Evolutionary conservation across 2,888 invertebrate species (phyloP).

Genomic region (Bembecia ichneumoniformis): DNA sequence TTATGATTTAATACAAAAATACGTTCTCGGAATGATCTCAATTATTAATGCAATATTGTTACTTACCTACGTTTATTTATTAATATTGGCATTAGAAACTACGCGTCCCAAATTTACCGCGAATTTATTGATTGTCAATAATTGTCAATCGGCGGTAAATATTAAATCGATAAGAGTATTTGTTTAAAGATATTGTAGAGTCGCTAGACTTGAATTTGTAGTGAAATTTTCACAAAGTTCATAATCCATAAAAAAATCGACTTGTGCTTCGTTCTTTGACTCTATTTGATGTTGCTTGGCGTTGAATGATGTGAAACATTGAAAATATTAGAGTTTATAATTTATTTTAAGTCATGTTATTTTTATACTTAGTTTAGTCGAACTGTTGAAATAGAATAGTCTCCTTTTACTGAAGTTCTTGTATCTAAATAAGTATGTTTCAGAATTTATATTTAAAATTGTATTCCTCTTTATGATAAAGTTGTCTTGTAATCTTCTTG

Average conservation of each 20-base stretch:
- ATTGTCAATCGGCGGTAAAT: conserved; percentile 23
- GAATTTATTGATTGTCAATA: conserved; percentile 16
- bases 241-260: conserved; percentile 23
- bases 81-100: no score
- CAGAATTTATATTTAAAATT: conserved; percentile 54
- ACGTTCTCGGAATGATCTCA: no score
- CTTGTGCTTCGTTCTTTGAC: conserved; percentile 57
- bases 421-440: conserved; percentile 45
- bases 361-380: conserved; percentile 61
- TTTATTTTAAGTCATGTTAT: conserved; percentile 55
- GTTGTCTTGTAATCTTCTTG: conserved; percentile 58
- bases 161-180: no score
- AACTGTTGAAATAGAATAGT: conserved; percentile 65
- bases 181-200: conserved; percentile 29
- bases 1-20: no score
- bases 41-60: no score
- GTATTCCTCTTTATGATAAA: conserved; percentile 50
- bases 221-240: conserved; percentile 36
- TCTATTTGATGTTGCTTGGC: conserved; percentile 66
- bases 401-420: conserved; percentile 48
- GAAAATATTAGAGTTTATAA: conserved; percentile 48
- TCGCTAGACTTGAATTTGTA: conserved; percentile 68
- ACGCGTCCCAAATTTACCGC: conserved; percentile 1
- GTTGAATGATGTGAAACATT: conserved; percentile 63
- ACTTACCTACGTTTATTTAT: no score